A percentile compares a stretch with the other conserved stretches of the same genome.
Conservation (phyloP, 2,888 invertebrate genomes). For the Cylindroiulus punctatus region DNA sequence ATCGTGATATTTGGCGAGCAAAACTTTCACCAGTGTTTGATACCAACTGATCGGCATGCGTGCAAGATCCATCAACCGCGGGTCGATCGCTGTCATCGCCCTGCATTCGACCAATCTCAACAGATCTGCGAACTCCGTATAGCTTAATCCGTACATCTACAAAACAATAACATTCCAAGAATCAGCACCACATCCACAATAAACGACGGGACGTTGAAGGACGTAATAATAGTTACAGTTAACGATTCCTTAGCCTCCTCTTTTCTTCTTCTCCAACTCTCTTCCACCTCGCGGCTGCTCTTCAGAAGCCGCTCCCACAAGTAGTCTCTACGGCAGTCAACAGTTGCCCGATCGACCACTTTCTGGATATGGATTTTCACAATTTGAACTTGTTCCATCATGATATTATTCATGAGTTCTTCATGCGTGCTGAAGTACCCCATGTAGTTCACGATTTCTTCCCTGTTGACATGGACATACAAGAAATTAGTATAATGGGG, state of each 20-base stretch:
- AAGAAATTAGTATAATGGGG: not conserved
- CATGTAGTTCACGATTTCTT: slow-evolving; percentile 75
- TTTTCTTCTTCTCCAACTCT: slow-evolving; percentile 57
- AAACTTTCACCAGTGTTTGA: slow-evolving; percentile 72
- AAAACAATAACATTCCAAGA: slow-evolving; percentile 14
- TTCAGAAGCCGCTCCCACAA: slow-evolving; percentile 76
- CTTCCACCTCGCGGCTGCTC: slow-evolving; percentile 62
- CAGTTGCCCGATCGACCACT: slow-evolving; percentile 74
- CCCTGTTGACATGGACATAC: slow-evolving; percentile 63
- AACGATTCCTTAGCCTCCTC: slow-evolving; percentile 63
- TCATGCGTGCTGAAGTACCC: slow-evolving; percentile 77
- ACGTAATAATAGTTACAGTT: not conserved
- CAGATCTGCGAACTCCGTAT: slow-evolving; percentile 74
- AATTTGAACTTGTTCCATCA: slow-evolving; percentile 69
- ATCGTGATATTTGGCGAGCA: slow-evolving; percentile 72
- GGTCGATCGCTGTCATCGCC: slow-evolving; percentile 72
- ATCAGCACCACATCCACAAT: not conserved
- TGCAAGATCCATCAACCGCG: slow-evolving; percentile 71
- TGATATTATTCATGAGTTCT: slow-evolving; percentile 61
- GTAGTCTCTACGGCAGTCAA: slow-evolving; percentile 76
- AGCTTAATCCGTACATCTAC: slow-evolving; percentile 67
- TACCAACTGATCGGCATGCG: slow-evolving; percentile 75
- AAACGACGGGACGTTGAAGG: not conserved
- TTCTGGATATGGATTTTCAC: slow-evolving; percentile 71
- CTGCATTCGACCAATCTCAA: slow-evolving; percentile 72